phyloP scores from a whole-genome alignment of 2,888 invertebrate genomes.

The Dolomedes plantarius region DNA sequence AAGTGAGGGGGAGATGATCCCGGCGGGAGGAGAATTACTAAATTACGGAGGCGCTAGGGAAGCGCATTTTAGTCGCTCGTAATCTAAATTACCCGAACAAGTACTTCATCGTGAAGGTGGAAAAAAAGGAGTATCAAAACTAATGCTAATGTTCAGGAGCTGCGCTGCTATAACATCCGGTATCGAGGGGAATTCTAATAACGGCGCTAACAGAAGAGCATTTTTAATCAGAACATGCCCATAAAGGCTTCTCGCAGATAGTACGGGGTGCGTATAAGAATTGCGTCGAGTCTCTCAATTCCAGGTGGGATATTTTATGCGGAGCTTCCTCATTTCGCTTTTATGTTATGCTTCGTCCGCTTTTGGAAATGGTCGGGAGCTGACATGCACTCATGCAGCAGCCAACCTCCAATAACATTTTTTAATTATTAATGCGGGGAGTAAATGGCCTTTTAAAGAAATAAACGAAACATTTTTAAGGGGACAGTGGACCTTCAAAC shows the following conservation, averaged over 20 bases:
- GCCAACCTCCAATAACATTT: too few relatives aligned
- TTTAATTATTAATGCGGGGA: too few relatives aligned
- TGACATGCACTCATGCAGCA: too few relatives aligned
- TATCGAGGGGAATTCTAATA: conserved; percentile 64
- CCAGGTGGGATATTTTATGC: neutral
- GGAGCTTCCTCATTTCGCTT: neutral
- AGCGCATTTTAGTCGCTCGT: conserved; percentile 54
- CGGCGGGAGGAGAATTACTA: conserved; percentile 49
- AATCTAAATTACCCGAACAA: conserved; percentile 70
- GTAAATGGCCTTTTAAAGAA: too few relatives aligned
- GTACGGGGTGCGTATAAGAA: conserved; percentile 21
- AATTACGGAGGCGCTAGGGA: conserved; percentile 48
- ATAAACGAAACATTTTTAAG: too few relatives aligned
- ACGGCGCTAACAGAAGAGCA: conserved; percentile 65
- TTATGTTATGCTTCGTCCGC: too few relatives aligned
- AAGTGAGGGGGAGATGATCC: conserved; percentile 25
- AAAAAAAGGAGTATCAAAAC: conserved; percentile 57
- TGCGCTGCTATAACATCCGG: conserved; percentile 54
- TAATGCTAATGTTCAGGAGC: conserved; percentile 58
- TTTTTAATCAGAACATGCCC: conserved; percentile 70
- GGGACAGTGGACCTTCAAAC: too few relatives aligned
- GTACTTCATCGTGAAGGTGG: conserved; percentile 63
- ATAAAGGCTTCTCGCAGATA: conserved; percentile 38
- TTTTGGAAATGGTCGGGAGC: too few relatives aligned
- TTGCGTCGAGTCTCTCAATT: neutral